These are phyloP conservation scores for Eurypyga helias DNA, from an alignment of 2,113 vertebrate species.

Conservation along the genomic window DNA sequence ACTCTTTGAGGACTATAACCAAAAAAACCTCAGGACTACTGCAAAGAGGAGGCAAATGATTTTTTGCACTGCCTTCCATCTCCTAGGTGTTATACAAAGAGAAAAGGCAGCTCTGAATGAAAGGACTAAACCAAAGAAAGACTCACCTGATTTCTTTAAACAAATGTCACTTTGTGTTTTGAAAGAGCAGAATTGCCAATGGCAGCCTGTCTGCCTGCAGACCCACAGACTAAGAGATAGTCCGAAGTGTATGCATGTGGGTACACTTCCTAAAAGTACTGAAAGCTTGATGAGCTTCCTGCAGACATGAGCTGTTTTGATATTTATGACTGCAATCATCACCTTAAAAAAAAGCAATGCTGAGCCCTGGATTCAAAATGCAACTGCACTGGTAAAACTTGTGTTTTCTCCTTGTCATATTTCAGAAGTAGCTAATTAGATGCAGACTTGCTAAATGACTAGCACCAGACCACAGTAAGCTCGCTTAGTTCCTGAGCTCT, in stretches of 20 bases:
- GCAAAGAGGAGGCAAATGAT: neutral
- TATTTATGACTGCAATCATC: neutral
- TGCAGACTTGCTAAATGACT: conserved; percentile 34
- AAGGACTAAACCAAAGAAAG: neutral
- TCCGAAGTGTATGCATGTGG: neutral
- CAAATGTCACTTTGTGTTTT: neutral
- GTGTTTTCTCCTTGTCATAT: conserved; percentile 5
- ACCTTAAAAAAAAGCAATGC: neutral
- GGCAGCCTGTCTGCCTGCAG: neutral
- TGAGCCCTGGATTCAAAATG: neutral
- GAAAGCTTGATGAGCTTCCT: neutral
- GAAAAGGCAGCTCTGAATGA: neutral
- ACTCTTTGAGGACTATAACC: neutral
- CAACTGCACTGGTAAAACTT: neutral
- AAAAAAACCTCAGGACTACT: neutral
- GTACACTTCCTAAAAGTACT: neutral
- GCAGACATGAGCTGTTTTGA: neutral
- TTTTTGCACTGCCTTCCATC: neutral
- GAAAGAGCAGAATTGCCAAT: neutral
- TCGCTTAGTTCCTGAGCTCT: neutral
- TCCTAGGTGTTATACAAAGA: neutral
- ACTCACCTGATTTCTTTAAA: neutral
- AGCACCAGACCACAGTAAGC: neutral
- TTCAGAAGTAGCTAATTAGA: conserved; percentile 51
- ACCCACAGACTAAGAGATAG: neutral